Evolutionary conservation across 2,888 invertebrate genomes (phyloP).

Genomic region (Rhagonycha lutea): DNA sequence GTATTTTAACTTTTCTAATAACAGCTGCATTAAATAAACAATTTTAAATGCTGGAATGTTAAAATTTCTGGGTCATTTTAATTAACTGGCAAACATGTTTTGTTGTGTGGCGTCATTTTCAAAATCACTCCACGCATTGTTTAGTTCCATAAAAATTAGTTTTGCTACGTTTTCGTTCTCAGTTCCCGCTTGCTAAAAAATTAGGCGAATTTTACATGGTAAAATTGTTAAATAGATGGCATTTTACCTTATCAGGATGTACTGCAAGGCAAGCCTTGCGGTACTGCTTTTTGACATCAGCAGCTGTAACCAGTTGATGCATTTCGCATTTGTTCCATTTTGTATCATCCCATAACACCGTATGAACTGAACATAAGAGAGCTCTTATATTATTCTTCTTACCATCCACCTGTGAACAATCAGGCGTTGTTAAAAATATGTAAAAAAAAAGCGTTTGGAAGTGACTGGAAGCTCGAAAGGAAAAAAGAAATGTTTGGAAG

Average conservation of each 20-base stretch:
- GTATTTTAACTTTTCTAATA: not conserved
- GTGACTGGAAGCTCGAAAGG: no score
- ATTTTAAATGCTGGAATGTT: constrained; percentile 19
- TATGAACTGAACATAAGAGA: constrained; percentile 90
- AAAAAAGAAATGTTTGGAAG: no score
- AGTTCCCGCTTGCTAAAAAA: constrained; percentile 84
- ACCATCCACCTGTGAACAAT: constrained; percentile 75
- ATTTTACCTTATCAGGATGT: constrained; percentile 94
- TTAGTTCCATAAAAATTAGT: constrained; percentile 97
- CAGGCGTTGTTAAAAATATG: not conserved
- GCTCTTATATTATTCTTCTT: constrained; percentile 97
- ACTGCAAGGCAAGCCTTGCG: constrained; percentile 94
- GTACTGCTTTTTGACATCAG: constrained; percentile 95
- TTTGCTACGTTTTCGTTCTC: constrained; percentile 92
- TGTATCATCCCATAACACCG: constrained; percentile 89
- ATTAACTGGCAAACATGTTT: constrained; percentile 64
- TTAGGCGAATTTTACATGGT: not conserved
- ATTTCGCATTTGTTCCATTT: constrained; percentile 94
- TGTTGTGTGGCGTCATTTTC: constrained; percentile 84
- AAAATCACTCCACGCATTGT: constrained; percentile 98
- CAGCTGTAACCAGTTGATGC: constrained; percentile 88
- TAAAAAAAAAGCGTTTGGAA: no score
- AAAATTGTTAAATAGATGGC: not conserved
- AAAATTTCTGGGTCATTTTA: not conserved
- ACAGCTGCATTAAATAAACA: not conserved